Conservation (phyloP, 2,888 invertebrate species). For the Plemyria rubiginata region DNA sequence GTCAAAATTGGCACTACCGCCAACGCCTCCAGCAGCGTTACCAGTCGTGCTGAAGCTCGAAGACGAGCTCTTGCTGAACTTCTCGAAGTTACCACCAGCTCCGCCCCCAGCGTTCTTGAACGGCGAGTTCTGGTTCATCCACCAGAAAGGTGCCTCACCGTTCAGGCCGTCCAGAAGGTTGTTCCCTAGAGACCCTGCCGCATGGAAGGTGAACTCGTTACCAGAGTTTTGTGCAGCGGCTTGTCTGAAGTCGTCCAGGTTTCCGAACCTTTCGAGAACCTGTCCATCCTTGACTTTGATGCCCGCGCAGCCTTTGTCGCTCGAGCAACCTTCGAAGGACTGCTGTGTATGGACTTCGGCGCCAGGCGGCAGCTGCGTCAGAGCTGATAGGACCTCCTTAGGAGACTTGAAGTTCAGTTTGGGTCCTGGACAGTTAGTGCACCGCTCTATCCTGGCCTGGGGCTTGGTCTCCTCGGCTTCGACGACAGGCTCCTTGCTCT, state of each 20-base stretch:
- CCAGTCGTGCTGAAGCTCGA: conserved; percentile 60
- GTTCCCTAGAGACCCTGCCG: conserved; percentile 59
- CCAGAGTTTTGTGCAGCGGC: conserved; percentile 61
- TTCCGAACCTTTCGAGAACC: conserved; percentile 72
- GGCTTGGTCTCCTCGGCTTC: conserved; percentile 67
- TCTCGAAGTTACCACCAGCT: conserved; percentile 61
- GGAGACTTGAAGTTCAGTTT: conserved; percentile 60
- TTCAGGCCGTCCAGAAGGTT: conserved; percentile 61
- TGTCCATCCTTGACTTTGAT: conserved; percentile 77
- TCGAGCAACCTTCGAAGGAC: conserved; percentile 73
- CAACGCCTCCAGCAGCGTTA: conserved; percentile 40
- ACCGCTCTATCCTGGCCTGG: conserved; percentile 65
- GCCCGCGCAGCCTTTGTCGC: conserved; percentile 77
- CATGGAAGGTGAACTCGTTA: conserved; percentile 72
- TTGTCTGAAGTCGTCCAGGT: conserved; percentile 67
- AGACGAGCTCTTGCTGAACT: conserved; percentile 64
- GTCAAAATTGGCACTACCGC: conserved; percentile 44
- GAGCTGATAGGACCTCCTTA: conserved; percentile 60
- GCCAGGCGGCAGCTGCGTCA: conserved; percentile 65
- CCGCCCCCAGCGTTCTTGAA: conserved; percentile 71
- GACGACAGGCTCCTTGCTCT: conserved; percentile 59
- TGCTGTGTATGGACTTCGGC: conserved; percentile 74
- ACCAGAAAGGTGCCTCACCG: conserved; percentile 83
- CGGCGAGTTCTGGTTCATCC: conserved; percentile 85
- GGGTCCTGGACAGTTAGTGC: conserved; percentile 61